These are phyloP conservation scores for Clarias fuscus DNA, from an alignment of 2,797 vertebrate species.

Conservation along the genomic window DNA sequence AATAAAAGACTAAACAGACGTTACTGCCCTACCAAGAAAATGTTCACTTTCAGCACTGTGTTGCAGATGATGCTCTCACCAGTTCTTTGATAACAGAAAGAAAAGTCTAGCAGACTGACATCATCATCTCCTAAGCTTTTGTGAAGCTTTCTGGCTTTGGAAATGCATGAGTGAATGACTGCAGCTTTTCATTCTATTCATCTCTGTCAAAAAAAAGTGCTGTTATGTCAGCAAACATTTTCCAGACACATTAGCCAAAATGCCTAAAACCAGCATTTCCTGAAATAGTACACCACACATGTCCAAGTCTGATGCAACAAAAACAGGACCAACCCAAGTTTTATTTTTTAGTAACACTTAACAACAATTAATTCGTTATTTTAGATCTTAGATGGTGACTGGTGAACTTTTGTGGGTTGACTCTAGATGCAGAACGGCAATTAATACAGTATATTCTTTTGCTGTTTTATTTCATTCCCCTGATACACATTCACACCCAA, in stretches of 20 bases:
- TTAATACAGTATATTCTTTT: background rate
- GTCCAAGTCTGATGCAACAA: slow-evolving; percentile 37
- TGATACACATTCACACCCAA: background rate
- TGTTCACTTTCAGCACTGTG: background rate
- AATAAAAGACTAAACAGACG: background rate
- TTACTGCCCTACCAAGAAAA: background rate
- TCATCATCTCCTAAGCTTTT: slow-evolving; percentile 28
- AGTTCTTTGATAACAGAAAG: slow-evolving; percentile 1
- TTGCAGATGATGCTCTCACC: background rate
- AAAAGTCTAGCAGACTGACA: slow-evolving; percentile 12
- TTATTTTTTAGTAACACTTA: background rate
- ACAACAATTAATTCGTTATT: background rate
- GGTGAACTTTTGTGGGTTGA: background rate
- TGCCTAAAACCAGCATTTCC: slow-evolving; percentile 44
- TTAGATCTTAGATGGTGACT: background rate
- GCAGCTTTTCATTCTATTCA: slow-evolving; percentile 30
- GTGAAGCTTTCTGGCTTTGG: slow-evolving; percentile 25
- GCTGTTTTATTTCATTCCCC: background rate
- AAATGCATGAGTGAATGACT: slow-evolving; percentile 41
- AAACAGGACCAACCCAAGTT: background rate
- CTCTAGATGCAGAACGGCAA: background rate
- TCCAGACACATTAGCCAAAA: slow-evolving; percentile 46
- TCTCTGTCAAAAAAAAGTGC: slow-evolving; percentile 36
- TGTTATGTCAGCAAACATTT: slow-evolving; percentile 53
- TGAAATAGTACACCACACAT: slow-evolving; percentile 20